A percentile compares a stretch with the other conserved stretches of the same genome.
These are phyloP conservation scores for Drosophila falleni DNA, from an alignment of 2,888 invertebrate genomes.

Conservation along the genomic window DNA sequence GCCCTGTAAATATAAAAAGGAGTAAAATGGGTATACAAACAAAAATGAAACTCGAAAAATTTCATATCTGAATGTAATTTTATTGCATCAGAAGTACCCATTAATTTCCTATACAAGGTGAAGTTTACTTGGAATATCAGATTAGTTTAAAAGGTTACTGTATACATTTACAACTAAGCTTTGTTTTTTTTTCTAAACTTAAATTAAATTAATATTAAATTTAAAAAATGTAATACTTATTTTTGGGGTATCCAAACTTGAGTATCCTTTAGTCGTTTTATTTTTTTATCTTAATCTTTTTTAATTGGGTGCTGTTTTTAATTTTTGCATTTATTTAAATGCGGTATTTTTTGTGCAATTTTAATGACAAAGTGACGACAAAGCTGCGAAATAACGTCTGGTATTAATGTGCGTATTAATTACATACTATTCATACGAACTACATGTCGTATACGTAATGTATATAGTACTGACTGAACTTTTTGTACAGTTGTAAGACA, in stretches of 20 bases:
- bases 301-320: constrained; percentile 11
- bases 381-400: constrained; percentile 37
- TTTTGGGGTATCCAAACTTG: background rate
- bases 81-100: no score
- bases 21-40: background rate
- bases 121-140: no score
- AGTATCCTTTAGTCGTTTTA: background rate
- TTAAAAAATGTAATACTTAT: no score
- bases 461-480: background rate
- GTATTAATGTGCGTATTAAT: constrained; percentile 62
- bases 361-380: constrained; percentile 58
- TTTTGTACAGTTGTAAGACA: background rate
- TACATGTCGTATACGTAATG: constrained; percentile 30
- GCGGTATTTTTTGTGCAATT: constrained; percentile 30
- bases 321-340: constrained; percentile 23
- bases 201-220: no score
- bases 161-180: no score
- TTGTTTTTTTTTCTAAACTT: no score
- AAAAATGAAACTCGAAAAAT: no score
- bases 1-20: background rate
- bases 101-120: no score
- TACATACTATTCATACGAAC: constrained; percentile 39
- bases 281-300: background rate
- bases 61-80: no score
- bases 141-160: no score